phyloP scores from a whole-genome alignment of 2,113 vertebrate genomes.

The Holacanthus passer region DNA sequence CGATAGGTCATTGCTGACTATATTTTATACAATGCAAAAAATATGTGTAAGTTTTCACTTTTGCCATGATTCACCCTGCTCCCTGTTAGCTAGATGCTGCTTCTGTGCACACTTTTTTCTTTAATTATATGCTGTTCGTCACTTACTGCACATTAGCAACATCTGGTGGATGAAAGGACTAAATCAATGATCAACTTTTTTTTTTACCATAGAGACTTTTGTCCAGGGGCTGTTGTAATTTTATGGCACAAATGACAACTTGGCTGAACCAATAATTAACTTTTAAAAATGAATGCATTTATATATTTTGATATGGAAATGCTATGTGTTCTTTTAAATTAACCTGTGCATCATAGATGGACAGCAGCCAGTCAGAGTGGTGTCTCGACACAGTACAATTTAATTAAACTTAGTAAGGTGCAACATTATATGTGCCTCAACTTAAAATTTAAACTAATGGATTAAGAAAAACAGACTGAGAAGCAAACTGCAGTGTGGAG shows the following conservation, averaged over 20 bases:
- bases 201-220: background rate
- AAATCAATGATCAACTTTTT: background rate
- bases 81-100: background rate
- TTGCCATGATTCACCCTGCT: background rate
- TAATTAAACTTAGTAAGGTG: background rate
- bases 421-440: background rate
- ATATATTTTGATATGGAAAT: background rate
- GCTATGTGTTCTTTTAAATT: background rate
- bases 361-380: background rate
- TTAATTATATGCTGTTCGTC: background rate
- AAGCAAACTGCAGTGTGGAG: no score
- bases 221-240: background rate
- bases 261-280: background rate
- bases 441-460: no score
- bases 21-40: background rate
- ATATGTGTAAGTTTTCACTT: background rate
- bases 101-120: background rate
- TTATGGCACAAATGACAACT: background rate
- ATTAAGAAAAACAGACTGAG: no score
- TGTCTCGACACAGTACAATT: background rate
- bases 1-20: background rate
- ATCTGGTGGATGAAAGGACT: slow-evolving; percentile 38
- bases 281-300: no score
- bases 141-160: slow-evolving; percentile 13
- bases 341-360: background rate